Evolutionary conservation across 2,888 invertebrate genomes (phyloP).

Genomic region (Argyra leucocephala): DNA sequence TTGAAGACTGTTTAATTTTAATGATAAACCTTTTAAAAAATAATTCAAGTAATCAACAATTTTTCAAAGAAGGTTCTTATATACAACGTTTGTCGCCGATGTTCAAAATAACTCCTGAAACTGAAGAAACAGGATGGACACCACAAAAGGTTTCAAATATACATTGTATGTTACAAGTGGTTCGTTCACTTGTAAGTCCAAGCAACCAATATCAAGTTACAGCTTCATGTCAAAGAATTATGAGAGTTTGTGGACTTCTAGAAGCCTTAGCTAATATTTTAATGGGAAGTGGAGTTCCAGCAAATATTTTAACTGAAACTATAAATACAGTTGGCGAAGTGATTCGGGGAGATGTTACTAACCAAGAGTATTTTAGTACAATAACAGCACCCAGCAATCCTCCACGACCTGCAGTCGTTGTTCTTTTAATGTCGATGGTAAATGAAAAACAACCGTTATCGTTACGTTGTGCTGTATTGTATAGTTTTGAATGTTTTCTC

Average conservation of each 20-base stretch:
- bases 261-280: conserved; percentile 78
- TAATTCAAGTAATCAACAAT: conserved; percentile 95
- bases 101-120: conserved; percentile 67
- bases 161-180: conserved; percentile 81
- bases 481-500: conserved; percentile 93
- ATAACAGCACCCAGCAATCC: conserved; percentile 89
- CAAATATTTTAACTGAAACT: conserved; percentile 90
- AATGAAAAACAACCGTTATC: conserved; percentile 93
- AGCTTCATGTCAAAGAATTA: conserved; percentile 74
- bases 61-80: conserved; percentile 96
- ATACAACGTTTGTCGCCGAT: conserved; percentile 83
- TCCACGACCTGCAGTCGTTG: conserved; percentile 86
- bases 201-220: conserved; percentile 79
- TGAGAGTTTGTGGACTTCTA: conserved; percentile 75
- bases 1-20: conserved; percentile 90
- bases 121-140: conserved; percentile 71
- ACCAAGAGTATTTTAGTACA: conserved; percentile 83
- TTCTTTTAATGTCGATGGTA: conserved; percentile 95
- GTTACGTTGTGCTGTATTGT: conserved; percentile 85
- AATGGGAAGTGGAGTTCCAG: conserved; percentile 94
- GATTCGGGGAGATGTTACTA: conserved; percentile 72
- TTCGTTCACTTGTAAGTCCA: conserved; percentile 86
- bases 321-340: conserved; percentile 92
- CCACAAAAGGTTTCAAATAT: conserved; percentile 92
- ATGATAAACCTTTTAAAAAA: conserved; percentile 88